phyloP scores from a whole-genome alignment of 1,140 invertebrate genomes.

The Antheraea pernyi region DNA sequence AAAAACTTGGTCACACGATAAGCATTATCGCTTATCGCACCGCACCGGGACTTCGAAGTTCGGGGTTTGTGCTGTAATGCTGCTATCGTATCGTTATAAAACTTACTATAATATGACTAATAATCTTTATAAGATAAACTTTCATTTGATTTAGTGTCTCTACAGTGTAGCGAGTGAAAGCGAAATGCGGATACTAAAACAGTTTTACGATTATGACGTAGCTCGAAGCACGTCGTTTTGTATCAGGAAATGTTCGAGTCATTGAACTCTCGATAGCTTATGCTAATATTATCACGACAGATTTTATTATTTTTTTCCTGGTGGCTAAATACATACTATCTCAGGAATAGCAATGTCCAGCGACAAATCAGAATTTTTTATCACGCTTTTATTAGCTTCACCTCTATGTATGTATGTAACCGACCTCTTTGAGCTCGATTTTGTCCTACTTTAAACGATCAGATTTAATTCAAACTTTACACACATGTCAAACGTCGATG shows the following conservation, averaged over 20 bases:
- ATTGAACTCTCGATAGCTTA: not conserved
- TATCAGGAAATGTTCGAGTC: not conserved
- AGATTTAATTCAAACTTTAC: too few relatives aligned
- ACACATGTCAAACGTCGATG: too few relatives aligned
- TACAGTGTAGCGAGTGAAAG: not conserved
- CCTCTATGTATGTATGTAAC: too few relatives aligned
- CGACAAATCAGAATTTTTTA: too few relatives aligned
- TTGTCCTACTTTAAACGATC: too few relatives aligned
- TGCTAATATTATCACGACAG: not conserved
- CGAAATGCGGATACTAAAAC: not conserved
- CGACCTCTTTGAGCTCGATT: too few relatives aligned
- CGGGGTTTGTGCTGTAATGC: not conserved
- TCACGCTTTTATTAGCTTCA: too few relatives aligned
- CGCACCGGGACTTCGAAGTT: conserved; percentile 31
- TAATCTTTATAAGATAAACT: not conserved
- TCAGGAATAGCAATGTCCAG: too few relatives aligned
- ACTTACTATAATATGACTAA: not conserved
- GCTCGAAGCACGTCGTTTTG: not conserved
- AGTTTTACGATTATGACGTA: conserved; percentile 5
- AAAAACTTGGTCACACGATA: conserved; percentile 45
- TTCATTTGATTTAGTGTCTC: not conserved
- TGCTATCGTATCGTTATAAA: conserved; percentile 9
- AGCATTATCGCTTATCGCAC: conserved; percentile 50
- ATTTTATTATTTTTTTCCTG: too few relatives aligned
- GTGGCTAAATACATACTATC: too few relatives aligned